Percentiles rank a stretch among this genome's conserved stretches.
Evolutionary conservation across 2,113 vertebrate genomes (phyloP).

Genomic region (Myiopsitta monachus): DNA sequence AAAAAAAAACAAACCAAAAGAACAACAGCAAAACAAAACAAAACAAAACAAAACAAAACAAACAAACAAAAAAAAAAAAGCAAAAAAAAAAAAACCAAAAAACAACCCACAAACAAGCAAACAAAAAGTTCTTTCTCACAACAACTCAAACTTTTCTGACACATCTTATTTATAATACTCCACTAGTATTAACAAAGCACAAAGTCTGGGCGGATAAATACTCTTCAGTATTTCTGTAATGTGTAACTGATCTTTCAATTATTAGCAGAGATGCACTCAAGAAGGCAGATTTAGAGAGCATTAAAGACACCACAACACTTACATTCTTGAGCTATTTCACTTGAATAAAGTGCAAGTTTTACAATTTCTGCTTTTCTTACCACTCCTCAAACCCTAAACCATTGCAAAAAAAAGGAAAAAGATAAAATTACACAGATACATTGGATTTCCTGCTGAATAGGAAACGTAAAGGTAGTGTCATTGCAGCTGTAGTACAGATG

Average conservation of each 20-base stretch:
- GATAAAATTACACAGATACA: not conserved
- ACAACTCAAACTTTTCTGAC: not conserved
- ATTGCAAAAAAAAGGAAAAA: not conserved
- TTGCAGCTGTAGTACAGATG: conserved; percentile 63
- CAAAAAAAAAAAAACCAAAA: no score
- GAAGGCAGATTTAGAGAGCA: not conserved
- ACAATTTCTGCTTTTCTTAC: not conserved
- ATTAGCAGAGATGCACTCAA: not conserved
- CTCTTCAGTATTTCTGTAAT: not conserved
- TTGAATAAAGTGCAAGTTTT: not conserved
- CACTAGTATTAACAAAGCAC: not conserved
- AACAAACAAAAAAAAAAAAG: no score
- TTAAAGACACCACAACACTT: not conserved
- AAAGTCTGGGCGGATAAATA: not conserved
- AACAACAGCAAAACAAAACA: not conserved
- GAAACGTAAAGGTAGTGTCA: conserved; percentile 27
- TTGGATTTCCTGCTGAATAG: not conserved
- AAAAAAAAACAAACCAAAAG: not conserved
- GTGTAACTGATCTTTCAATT: not conserved
- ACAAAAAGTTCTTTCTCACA: not conserved
- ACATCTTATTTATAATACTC: not conserved
- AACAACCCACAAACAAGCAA: not conserved
- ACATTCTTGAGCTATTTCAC: not conserved
- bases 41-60: no score
- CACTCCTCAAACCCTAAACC: not conserved